Evolutionary conservation across 1,140 invertebrate genomes (phyloP).

Genomic region (Thalassaphorura encarpata): DNA sequence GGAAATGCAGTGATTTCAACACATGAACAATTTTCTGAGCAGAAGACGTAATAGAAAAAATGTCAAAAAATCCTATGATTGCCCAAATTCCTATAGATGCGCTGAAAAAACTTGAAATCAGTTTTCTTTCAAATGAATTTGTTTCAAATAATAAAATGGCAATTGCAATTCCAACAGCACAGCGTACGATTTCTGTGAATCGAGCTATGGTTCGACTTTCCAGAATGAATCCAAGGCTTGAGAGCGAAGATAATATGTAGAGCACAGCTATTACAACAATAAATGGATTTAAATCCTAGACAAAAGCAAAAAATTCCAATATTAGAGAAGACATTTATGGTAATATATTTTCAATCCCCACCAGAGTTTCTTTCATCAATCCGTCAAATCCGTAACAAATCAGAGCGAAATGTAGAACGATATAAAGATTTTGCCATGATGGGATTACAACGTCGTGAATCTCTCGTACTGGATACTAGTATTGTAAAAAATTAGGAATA

Average conservation of each 20-base stretch:
- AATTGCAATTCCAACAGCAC: background rate
- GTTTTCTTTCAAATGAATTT: too few relatives aligned
- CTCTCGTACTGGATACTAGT: constrained; percentile 50
- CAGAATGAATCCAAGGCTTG: constrained; percentile 20
- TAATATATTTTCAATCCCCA: background rate
- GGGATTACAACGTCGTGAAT: constrained; percentile 60
- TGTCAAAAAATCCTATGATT: too few relatives aligned
- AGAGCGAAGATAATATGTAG: constrained; percentile 12
- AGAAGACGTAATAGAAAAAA: too few relatives aligned
- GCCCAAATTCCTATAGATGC: too few relatives aligned
- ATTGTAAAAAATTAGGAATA: constrained; percentile 26
- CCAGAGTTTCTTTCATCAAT: constrained; percentile 48
- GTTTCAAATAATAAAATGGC: background rate
- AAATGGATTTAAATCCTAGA: constrained; percentile 12
- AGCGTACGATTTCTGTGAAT: constrained; percentile 10
- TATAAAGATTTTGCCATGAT: constrained; percentile 55
- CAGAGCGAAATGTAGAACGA: constrained; percentile 56
- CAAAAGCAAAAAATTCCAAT: background rate
- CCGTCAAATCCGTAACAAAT: constrained; percentile 54
- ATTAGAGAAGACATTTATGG: constrained; percentile 2
- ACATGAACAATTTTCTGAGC: too few relatives aligned
- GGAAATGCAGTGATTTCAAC: too few relatives aligned
- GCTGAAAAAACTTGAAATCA: too few relatives aligned
- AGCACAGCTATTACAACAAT: constrained; percentile 8
- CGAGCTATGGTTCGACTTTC: constrained; percentile 11